Conservation (phyloP, 2,888 invertebrate genomes). For the Orgyia antiqua region DNA sequence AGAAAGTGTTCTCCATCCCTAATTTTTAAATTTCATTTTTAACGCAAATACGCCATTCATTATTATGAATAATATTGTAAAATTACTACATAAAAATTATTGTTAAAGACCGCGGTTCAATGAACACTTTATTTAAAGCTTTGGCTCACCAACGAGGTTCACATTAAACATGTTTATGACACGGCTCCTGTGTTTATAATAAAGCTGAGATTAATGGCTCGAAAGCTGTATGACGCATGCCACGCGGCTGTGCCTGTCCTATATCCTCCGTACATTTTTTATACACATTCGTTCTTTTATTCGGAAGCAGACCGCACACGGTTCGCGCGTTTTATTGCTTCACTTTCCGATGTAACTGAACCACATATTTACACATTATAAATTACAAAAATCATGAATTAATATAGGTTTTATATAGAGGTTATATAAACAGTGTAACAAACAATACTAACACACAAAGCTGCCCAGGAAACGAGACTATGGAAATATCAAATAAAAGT, state of each 20-base stretch:
- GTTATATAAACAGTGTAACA: too few relatives aligned
- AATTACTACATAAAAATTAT: too few relatives aligned
- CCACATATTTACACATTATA: conserved; percentile 35
- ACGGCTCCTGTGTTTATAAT: conserved; percentile 65
- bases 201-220: conserved; percentile 65
- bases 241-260: conserved; percentile 31
- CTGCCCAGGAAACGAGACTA: conserved; percentile 12
- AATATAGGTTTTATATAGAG: too few relatives aligned
- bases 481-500: conserved; percentile 29
- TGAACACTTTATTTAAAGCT: conserved; percentile 39
- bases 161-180: conserved; percentile 66
- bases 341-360: conserved; percentile 44
- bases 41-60: too few relatives aligned
- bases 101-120: too few relatives aligned
- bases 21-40: too few relatives aligned
- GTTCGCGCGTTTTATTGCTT: conserved; percentile 54
- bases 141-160: conserved; percentile 30
- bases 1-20: too few relatives aligned
- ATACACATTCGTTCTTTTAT: conserved; percentile 52
- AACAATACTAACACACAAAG: too few relatives aligned
- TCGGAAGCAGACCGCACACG: conserved; percentile 51
- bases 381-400: too few relatives aligned
- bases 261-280: conserved; percentile 59
- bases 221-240: conserved; percentile 40
- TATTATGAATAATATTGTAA: too few relatives aligned